Conservation (phyloP, 2,888 invertebrate genomes). For the Lasius platythorax region DNA sequence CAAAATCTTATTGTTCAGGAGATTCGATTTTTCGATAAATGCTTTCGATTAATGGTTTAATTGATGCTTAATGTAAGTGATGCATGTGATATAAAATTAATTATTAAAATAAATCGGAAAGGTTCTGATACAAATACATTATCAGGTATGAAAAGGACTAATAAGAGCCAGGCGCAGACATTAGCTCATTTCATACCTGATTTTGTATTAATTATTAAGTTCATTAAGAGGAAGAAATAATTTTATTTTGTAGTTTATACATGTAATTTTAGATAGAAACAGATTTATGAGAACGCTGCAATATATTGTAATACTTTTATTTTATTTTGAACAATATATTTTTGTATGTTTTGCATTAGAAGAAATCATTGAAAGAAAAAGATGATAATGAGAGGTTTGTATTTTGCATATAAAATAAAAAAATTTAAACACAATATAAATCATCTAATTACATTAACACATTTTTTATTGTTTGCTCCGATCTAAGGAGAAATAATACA, state of each 20-base stretch:
- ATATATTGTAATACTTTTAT: not conserved
- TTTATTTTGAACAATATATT: not conserved
- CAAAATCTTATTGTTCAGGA: not conserved
- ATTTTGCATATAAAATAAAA: constrained; percentile 1
- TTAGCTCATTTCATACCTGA: no score
- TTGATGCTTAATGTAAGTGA: not conserved
- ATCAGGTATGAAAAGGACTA: no score
- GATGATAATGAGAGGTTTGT: not conserved
- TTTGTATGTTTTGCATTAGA: not conserved
- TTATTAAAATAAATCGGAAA: no score
- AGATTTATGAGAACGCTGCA: not conserved
- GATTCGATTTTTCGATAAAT: not conserved
- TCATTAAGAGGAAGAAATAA: not conserved
- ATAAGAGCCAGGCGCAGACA: no score
- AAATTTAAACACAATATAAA: not conserved
- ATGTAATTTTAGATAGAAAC: not conserved
- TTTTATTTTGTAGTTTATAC: not conserved
- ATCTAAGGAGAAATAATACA: not conserved
- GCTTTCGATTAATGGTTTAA: not conserved
- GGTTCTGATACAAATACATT: no score
- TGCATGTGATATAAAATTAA: not conserved
- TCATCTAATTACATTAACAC: not conserved
- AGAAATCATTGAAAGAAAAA: not conserved
- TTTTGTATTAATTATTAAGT: not conserved
- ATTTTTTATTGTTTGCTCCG: constrained; percentile 5